Base-by-base conservation (phyloP, 2,888 invertebrate genomes). In the Calameuta idolon region DNA sequence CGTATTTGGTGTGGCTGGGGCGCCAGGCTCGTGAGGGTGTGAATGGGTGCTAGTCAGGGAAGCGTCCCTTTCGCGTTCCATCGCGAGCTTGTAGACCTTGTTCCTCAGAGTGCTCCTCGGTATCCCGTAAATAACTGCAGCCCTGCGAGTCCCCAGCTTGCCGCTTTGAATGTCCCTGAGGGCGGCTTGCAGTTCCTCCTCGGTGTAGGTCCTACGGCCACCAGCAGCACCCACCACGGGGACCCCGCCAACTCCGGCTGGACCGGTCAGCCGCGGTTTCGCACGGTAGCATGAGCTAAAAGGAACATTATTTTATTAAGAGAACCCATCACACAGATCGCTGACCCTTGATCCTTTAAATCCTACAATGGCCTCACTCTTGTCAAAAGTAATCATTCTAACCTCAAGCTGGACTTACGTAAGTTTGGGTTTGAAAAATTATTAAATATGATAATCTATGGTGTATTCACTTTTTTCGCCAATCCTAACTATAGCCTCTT, bases 61-160 rank as follows among this genome's bases (percentile, higher is more conserved):
- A 91, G 93, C 94, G 88, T 96, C 95, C 85, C 95, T 93, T 88
- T 94, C 94, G 76, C 94, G 93, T 86, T 96, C 96, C 92, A 95
- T 93, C 78, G 95, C 94, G 88, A 96, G 93, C 92, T 97, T 97
- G 93, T 96, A 96, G 90, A 97, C 97, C 93, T 99, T 99, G 93
- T 98, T 99, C 82, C 99, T 95, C 76, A 99, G 94, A 35, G 98
- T 99, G 83, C 99, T 98, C 83, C 99, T 94, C 11, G 99, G 99
- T 90, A 99, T 98, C 87, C 98, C 98, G 92, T 99, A 99, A 87
- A 98, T 96, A 77, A 97, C 97, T 76, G 99, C 97, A 12, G 99
- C 98, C 79, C 98, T 94, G 74, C 98, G 93, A 11, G 98, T 98
- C 83, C 98, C 98, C 85, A 99, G 93, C 89, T 97, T 96, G 31